phyloP scores from a whole-genome alignment of 2,888 invertebrate species.

The Frankliniella intonsa region DNA sequence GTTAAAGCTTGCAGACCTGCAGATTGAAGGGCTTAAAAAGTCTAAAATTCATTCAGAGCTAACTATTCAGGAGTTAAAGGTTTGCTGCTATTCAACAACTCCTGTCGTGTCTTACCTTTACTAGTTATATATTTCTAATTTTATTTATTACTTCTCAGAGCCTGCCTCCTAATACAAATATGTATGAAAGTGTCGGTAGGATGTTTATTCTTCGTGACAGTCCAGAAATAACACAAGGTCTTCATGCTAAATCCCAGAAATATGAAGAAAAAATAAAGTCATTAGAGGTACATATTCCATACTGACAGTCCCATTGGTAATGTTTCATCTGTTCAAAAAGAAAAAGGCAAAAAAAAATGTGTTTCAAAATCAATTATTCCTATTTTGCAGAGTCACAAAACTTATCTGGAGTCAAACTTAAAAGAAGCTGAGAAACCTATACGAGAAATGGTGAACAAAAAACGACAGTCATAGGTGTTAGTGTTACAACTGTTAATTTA shows the following conservation, averaged over 20 bases:
- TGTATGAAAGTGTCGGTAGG: neutral
- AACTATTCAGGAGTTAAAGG: neutral
- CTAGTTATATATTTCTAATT: neutral
- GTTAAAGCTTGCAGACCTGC: neutral
- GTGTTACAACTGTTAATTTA: neutral
- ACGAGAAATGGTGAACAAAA: neutral
- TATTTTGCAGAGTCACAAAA: neutral
- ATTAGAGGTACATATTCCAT: neutral
- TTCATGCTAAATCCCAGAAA: neutral
- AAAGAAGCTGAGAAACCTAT: neutral
- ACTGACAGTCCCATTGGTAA: neutral
- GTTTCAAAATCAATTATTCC: neutral
- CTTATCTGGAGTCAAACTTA: neutral
- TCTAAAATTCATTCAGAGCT: neutral
- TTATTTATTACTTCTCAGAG: neutral
- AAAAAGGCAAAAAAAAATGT: no score
- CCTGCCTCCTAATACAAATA: neutral
- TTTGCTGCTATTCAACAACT: neutral
- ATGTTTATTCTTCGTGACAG: constrained; percentile 5
- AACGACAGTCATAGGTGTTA: neutral
- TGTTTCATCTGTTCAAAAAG: neutral
- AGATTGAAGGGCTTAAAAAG: neutral
- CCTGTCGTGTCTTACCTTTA: neutral
- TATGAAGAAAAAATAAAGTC: neutral
- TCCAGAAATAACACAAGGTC: neutral